These are phyloP conservation scores for Melitaea athalia DNA, from an alignment of 2,888 invertebrate genomes.

Conservation along the genomic window DNA sequence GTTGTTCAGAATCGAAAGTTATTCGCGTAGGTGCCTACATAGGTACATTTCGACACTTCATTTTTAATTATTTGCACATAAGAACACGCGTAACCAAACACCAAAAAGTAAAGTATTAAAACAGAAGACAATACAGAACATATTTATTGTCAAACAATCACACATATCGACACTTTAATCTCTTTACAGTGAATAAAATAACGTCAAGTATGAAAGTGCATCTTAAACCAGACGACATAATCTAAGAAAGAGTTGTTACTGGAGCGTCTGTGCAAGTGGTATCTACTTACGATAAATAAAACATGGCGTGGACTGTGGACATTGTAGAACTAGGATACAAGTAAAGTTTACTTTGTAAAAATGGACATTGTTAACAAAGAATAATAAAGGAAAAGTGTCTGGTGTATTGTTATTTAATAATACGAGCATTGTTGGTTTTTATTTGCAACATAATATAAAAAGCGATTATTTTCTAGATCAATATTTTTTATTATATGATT, in stretches of 20 bases:
- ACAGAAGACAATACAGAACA: background rate
- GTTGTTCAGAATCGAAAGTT: no score
- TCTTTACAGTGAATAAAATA: constrained; percentile 3
- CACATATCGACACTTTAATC: background rate
- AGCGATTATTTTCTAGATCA: no score
- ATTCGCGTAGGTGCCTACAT: no score
- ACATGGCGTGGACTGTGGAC: background rate
- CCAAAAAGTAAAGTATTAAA: background rate
- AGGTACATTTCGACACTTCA: no score
- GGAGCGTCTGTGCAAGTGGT: constrained; percentile 12
- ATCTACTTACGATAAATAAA: constrained; percentile 21
- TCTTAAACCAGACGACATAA: constrained; percentile 22
- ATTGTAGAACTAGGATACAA: background rate
- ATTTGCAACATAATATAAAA: no score
- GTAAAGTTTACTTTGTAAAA: background rate
- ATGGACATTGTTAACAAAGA: no score
- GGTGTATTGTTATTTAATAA: no score
- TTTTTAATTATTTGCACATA: no score
- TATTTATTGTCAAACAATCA: background rate
- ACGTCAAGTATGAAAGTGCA: constrained; percentile 5
- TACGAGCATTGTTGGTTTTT: no score
- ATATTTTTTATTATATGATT: no score
- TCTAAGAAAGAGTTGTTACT: constrained; percentile 30
- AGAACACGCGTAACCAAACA: background rate
- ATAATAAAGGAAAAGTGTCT: no score